Percentiles rank a stretch among this genome's conserved stretches.
Evolutionary conservation across 1,140 invertebrate species (phyloP).

Genomic region (Drosophila seguyi): DNA sequence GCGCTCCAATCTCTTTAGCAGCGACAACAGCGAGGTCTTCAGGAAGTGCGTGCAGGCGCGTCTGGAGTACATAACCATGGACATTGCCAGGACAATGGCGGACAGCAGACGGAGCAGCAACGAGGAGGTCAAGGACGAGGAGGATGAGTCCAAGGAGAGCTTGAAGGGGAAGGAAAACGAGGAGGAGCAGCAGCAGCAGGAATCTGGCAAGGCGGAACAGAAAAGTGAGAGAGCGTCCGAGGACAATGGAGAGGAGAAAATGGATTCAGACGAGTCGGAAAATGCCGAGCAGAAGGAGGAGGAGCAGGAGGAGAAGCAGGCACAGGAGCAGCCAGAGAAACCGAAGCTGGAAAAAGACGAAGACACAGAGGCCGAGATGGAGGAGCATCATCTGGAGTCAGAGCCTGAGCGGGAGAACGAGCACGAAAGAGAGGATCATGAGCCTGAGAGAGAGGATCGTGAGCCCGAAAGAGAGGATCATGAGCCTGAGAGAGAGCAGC

Average conservation of each 20-base stretch:
- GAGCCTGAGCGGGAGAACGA: slow-evolving; percentile 1
- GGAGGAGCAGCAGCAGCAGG: not conserved
- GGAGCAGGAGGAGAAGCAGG: slow-evolving; percentile 1
- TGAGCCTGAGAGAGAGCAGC: no score
- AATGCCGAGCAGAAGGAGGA: not conserved
- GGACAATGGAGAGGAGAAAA: slow-evolving; percentile 26
- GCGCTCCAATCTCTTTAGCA: slow-evolving; percentile 90
- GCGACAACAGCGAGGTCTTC: slow-evolving; percentile 93
- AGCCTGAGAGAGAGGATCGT: no score
- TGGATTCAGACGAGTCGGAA: slow-evolving; percentile 19
- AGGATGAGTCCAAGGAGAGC: not conserved
- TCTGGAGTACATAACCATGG: slow-evolving; percentile 95
- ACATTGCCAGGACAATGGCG: slow-evolving; percentile 61
- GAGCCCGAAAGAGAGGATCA: no score
- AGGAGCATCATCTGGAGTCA: slow-evolving; percentile 31
- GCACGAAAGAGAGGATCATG: not conserved
- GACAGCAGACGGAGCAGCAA: slow-evolving; percentile 18
- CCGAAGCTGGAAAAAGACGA: not conserved
- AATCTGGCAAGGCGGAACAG: not conserved
- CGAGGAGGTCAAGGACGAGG: slow-evolving; percentile 1
- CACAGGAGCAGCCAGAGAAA: not conserved
- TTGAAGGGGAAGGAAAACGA: not conserved
- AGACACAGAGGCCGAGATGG: slow-evolving; percentile 20
- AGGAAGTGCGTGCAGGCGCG: slow-evolving; percentile 96
- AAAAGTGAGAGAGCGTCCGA: not conserved